Evolutionary conservation across 2,797 vertebrate species (phyloP), one percentile per base, ranked within the genome.

Genomic region (Artibeus lituratus): DNA sequence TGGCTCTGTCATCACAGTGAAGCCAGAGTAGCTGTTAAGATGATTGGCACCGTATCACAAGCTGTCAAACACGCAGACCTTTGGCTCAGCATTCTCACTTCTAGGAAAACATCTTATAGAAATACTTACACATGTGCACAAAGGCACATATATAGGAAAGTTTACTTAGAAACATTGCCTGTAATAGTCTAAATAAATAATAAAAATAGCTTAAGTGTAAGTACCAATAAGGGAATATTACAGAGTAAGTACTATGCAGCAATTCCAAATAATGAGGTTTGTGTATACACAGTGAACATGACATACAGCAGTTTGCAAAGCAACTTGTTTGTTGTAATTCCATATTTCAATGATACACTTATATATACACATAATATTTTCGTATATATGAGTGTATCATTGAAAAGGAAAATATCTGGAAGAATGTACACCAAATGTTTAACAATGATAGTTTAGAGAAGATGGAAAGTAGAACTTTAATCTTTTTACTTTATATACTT

Each of bases 11-110:
- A 26, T 90, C 74, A 90, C 84, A 80, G 49, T 15, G 26, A 87
- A 90, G 53, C 69, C 92, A 92, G 57, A 86, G 55, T 90, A 92
- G 29, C 14, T 22, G 84, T 90, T 92, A 47, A 72, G 53, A 81
- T 39, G 73, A 69, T 51, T 44, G 78, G 12, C 37, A 76, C 59
- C 21, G 11, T 73, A 7, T 86, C 67, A 78, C 35, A 90, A 29
- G 9, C 62, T 73, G 95, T 89, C 55, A 90, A 47, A 82, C 69
- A 24, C 22, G 62, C 21, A 90, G 14, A 53, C 5, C 29, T 86
- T 89, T 95, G 73, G 67, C n/a, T 89, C 19, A 19, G 32, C 51
- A 44, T 86, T 91, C 89, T 84, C 5, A 32, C 70, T 93, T 88
- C 42, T 39, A 82, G 12, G 73, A 92, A 53, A 89, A 85, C 55